Evolutionary conservation across 2,797 vertebrate genomes (phyloP).

Genomic region (Aldrovandia affinis): DNA sequence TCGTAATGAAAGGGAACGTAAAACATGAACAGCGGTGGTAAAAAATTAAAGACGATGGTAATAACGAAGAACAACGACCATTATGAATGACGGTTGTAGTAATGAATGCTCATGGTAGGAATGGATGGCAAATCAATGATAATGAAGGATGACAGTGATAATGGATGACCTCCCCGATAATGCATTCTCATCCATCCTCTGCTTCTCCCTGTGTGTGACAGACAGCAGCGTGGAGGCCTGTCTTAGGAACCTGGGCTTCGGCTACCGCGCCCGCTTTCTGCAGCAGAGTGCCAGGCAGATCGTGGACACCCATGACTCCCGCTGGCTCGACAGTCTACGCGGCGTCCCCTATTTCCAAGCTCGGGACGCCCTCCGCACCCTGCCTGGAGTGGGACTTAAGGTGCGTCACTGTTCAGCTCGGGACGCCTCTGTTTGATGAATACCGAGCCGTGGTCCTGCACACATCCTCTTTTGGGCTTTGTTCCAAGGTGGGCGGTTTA

Average conservation of each 20-base stretch:
- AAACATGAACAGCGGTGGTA: background rate
- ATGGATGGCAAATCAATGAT: background rate
- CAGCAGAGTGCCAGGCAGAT: slow-evolving; percentile 82
- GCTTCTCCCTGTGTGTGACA: slow-evolving; percentile 54
- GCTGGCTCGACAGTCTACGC: slow-evolving; percentile 82
- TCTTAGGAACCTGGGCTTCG: slow-evolving; percentile 87
- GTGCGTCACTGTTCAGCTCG: slow-evolving; percentile 57
- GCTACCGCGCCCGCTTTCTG: slow-evolving; percentile 90
- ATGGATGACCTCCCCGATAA: background rate
- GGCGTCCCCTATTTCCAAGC: slow-evolving; percentile 76
- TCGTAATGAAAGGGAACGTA: too few species aligned
- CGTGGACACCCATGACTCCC: slow-evolving; percentile 64
- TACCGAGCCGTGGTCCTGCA: background rate
- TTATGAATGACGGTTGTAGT: background rate
- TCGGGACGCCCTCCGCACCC: slow-evolving; percentile 76
- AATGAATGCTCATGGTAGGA: background rate
- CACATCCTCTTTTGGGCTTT: background rate
- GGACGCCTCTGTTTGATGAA: background rate
- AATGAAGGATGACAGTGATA: background rate
- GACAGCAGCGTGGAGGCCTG: slow-evolving; percentile 74
- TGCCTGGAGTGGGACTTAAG: slow-evolving; percentile 91
- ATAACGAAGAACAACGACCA: background rate
- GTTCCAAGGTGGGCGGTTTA: background rate
- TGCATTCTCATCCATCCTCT: background rate
- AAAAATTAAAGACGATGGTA: background rate